Evolutionary conservation across 2,888 invertebrate genomes (phyloP).

Genomic region (Timandra comae): DNA sequence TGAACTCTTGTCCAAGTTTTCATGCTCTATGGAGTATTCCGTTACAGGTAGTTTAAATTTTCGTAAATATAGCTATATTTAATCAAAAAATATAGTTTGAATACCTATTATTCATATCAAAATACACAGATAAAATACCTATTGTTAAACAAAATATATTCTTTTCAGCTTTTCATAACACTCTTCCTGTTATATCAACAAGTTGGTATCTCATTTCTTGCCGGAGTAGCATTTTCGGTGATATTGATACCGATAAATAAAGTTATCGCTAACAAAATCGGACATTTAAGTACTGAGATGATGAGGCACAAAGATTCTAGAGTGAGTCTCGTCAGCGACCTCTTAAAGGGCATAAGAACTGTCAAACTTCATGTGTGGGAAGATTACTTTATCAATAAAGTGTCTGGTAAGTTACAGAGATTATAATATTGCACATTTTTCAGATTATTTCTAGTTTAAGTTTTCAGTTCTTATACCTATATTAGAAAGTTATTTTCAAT

Average conservation of each 20-base stretch:
- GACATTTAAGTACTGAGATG: constrained; percentile 87
- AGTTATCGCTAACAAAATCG: constrained; percentile 91
- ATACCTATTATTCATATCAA: too few relatives aligned
- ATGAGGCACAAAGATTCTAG: constrained; percentile 95
- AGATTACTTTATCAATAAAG: constrained; percentile 84
- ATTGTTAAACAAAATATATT: too few relatives aligned
- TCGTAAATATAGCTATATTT: too few relatives aligned
- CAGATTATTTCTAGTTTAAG: too few relatives aligned
- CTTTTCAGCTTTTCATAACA: constrained; percentile 84
- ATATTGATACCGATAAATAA: constrained; percentile 95
- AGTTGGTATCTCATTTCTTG: constrained; percentile 93
- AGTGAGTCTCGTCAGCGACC: constrained; percentile 90
- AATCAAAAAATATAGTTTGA: too few relatives aligned
- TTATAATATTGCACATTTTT: too few relatives aligned
- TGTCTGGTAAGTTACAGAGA: constrained; percentile 81
- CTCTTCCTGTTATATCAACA: constrained; percentile 89
- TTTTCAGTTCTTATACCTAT: too few relatives aligned
- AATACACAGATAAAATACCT: too few relatives aligned
- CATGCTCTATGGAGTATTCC: constrained; percentile 98
- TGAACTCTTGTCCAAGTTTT: constrained; percentile 96
- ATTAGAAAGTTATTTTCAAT: too few relatives aligned
- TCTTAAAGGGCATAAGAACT: constrained; percentile 90
- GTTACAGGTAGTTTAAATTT: constrained; percentile 87
- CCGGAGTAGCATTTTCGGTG: constrained; percentile 91
- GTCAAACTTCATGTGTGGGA: constrained; percentile 98